These are phyloP conservation scores for Eutrigla gurnardus DNA, from an alignment of 2,797 vertebrate genomes.

Conservation along the genomic window DNA sequence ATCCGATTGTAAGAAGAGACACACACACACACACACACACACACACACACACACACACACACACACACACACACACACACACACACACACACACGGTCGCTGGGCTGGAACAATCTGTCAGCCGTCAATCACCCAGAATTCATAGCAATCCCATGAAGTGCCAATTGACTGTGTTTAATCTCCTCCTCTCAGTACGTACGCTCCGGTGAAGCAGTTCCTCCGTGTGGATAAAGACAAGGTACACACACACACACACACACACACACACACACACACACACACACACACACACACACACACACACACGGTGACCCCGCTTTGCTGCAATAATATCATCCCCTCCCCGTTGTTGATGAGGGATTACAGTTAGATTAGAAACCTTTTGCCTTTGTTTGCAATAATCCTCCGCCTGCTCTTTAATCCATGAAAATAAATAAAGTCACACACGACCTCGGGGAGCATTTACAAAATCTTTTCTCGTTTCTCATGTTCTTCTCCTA, in stretches of 20 bases:
- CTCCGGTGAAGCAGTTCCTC: constrained; percentile 98
- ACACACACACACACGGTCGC: constrained; percentile 13
- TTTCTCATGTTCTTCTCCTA: background rate
- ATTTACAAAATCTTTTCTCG: constrained; percentile 18
- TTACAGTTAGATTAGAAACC: constrained; percentile 71
- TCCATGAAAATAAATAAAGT: constrained; percentile 71
- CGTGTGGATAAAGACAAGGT: constrained; percentile 99
- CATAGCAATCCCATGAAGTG: constrained; percentile 53
- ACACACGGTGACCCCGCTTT: constrained; percentile 30
- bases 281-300: constrained; percentile 22
- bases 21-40: background rate
- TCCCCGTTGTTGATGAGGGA: constrained; percentile 58
- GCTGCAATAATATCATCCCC: constrained; percentile 47
- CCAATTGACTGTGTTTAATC: constrained; percentile 56
- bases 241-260: constrained; percentile 10
- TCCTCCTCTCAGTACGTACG: constrained; percentile 88
- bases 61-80: constrained; percentile 21
- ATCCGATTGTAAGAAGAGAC: constrained; percentile 92
- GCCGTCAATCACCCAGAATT: constrained; percentile 60
- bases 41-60: constrained; percentile 10
- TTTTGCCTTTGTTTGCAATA: constrained; percentile 69
- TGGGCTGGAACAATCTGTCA: constrained; percentile 39
- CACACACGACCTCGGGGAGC: constrained; percentile 18
- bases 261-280: constrained; percentile 2
- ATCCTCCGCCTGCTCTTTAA: constrained; percentile 69